Conservation (phyloP, 2,888 invertebrate species). For the Diaprepes abbreviatus region DNA sequence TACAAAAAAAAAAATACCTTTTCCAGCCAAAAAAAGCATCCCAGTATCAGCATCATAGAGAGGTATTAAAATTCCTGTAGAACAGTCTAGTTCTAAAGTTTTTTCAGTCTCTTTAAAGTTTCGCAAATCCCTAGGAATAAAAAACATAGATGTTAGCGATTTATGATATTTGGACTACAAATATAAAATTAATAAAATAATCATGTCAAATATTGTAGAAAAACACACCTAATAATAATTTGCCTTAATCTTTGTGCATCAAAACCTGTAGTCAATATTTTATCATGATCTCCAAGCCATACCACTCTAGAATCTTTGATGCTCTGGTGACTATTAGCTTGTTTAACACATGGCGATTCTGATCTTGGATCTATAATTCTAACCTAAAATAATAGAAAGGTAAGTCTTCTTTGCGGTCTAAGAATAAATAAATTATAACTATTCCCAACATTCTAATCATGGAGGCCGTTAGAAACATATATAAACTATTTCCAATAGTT, state of each 20-base stretch:
- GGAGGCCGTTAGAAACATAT: too few species aligned
- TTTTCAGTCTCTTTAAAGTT: constrained; percentile 84
- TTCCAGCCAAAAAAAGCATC: constrained; percentile 95
- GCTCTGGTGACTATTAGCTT: constrained; percentile 86
- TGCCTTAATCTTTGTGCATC: constrained; percentile 89
- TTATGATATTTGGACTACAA: background rate
- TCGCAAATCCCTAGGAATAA: constrained; percentile 78
- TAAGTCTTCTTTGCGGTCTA: too few species aligned
- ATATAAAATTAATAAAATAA: too few species aligned
- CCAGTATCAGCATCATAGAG: constrained; percentile 93
- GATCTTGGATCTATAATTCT: constrained; percentile 88
- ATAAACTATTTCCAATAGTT: too few species aligned
- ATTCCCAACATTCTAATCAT: too few species aligned
- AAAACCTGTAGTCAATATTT: constrained; percentile 91
- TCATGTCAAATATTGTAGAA: background rate
- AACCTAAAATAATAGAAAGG: constrained; percentile 68
- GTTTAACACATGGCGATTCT: constrained; percentile 72
- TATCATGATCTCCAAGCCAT: constrained; percentile 89
- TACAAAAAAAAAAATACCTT: constrained; percentile 69
- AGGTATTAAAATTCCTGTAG: constrained; percentile 92
- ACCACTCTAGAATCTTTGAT: constrained; percentile 93
- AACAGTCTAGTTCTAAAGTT: constrained; percentile 85
- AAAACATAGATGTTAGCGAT: background rate
- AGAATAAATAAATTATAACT: too few species aligned
- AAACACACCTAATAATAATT: constrained; percentile 75